These are phyloP conservation scores for Marronus borbonicus DNA, from an alignment of 2,888 invertebrate genomes.

Conservation along the genomic window DNA sequence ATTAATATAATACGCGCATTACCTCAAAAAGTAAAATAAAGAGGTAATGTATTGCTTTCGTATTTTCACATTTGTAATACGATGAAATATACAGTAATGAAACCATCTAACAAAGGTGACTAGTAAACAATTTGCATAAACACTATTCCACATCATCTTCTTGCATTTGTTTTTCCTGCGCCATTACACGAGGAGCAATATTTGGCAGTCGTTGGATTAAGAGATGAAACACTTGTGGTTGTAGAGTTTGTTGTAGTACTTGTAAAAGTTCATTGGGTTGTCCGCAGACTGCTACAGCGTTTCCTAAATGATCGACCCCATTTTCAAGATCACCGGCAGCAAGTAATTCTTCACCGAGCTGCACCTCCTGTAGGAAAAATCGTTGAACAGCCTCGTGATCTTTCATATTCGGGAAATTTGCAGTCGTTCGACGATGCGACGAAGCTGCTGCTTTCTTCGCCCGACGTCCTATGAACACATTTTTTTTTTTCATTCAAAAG, in stretches of 20 bases:
- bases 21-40: slow-evolving; percentile 26
- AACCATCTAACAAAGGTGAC: slow-evolving; percentile 56
- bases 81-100: slow-evolving; percentile 57
- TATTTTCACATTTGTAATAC: slow-evolving; percentile 54
- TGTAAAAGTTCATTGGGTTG: slow-evolving; percentile 92
- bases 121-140: slow-evolving; percentile 40
- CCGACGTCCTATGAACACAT: slow-evolving; percentile 74
- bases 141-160: slow-evolving; percentile 69
- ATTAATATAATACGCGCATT: slow-evolving; percentile 28
- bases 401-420: slow-evolving; percentile 86
- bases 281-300: slow-evolving; percentile 98
- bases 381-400: slow-evolving; percentile 96
- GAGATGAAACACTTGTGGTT: slow-evolving; percentile 94
- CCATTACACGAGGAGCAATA: slow-evolving; percentile 70
- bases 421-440: slow-evolving; percentile 68
- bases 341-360: slow-evolving; percentile 93
- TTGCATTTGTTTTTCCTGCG: slow-evolving; percentile 66
- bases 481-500: slow-evolving; percentile 31
- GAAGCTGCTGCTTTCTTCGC: slow-evolving; percentile 72
- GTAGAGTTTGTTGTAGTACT: slow-evolving; percentile 93
- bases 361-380: slow-evolving; percentile 82
- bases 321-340: slow-evolving; percentile 89
- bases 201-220: slow-evolving; percentile 87
- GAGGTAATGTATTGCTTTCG: slow-evolving; percentile 52
- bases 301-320: slow-evolving; percentile 96